Percentiles rank a stretch among this genome's conserved stretches.
Conservation (phyloP, 2,797 vertebrate species). For the Chaenodraco wilsoni region DNA sequence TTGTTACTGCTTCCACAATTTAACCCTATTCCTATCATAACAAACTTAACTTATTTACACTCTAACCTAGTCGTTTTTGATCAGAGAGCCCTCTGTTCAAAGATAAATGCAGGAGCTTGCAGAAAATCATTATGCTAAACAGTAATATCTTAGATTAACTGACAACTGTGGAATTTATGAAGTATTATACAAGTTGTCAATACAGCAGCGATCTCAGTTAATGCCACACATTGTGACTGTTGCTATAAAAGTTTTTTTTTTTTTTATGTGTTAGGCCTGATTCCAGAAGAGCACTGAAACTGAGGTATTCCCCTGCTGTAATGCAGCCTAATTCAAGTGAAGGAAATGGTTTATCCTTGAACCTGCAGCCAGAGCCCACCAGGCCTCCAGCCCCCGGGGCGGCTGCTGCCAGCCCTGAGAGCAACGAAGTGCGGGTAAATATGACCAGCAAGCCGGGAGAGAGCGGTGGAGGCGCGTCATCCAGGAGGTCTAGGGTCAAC, state of each 20-base stretch:
- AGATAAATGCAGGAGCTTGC: background rate
- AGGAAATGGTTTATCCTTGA: constrained; percentile 77
- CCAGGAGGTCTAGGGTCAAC: constrained; percentile 79
- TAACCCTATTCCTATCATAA: background rate
- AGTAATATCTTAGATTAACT: background rate
- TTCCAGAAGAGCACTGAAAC: constrained; percentile 79
- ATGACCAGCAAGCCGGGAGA: constrained; percentile 81
- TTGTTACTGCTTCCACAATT: background rate
- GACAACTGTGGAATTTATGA: background rate
- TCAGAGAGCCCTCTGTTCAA: background rate
- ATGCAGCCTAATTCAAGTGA: constrained; percentile 87
- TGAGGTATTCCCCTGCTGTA: constrained; percentile 75
- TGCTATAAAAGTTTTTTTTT: background rate
- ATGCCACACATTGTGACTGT: background rate
- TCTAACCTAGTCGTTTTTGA: background rate
- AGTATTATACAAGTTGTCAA: background rate
- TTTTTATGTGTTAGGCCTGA: constrained; percentile 74
- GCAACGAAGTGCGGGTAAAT: constrained; percentile 85
- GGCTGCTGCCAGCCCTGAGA: constrained; percentile 59
- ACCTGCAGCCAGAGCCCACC: constrained; percentile 78
- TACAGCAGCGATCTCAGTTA: background rate
- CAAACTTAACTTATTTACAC: background rate
- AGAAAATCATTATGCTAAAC: background rate
- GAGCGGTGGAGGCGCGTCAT: constrained; percentile 71
- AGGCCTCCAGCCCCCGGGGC: constrained; percentile 65